Evolutionary conservation across 1,140 invertebrate species (phyloP), one percentile per base, ranked within the genome.

Genomic region (Sycobia sp.): DNA sequence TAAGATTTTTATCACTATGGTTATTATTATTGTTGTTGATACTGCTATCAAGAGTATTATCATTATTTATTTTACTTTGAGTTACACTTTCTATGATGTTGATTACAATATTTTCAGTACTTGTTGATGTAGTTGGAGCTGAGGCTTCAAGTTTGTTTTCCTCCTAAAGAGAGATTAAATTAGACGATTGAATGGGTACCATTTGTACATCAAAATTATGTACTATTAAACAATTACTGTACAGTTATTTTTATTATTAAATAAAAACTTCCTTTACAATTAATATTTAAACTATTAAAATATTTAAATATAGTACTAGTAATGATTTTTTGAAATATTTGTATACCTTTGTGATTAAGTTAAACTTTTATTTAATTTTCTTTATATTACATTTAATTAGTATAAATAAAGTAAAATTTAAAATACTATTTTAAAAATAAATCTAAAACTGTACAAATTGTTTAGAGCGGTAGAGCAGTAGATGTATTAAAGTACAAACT

Each of bases 1-100:
- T 78, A 23, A 75, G 62, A 69, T 80, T 76, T 65, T 79, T 82
- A 46, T 80, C 72, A 18, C 69, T 72, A 56, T 70, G 68, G 38
- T 67, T 73, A 62, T 76, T 76, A 50, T 76, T 76, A 60, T 75
- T 77, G 54, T 74, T 67, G 32, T 63, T 71, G 11, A 53, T 50
- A 20, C 56, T 70, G 53, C 38, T 66, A 22, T 46, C 20, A 54
- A 50, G 63, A 56, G 56, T 50, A 56, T 29, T 66, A 34, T 57
- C 46, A 64, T 67, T 66, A 14, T 32, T 54, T 54, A 49, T 29
- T 49, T 32, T 47, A 11, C 3, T 27, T 29, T 25, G 32, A 47
- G 29, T 29, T 4, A 29, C 51, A 8, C 44, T 56, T 14, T 9
- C 39, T 22, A 14, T 39, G 49, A 18, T 49, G 18, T 18, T 54